Evolutionary conservation across 2,888 invertebrate genomes (phyloP).

Genomic region (Philonicus albiceps): DNA sequence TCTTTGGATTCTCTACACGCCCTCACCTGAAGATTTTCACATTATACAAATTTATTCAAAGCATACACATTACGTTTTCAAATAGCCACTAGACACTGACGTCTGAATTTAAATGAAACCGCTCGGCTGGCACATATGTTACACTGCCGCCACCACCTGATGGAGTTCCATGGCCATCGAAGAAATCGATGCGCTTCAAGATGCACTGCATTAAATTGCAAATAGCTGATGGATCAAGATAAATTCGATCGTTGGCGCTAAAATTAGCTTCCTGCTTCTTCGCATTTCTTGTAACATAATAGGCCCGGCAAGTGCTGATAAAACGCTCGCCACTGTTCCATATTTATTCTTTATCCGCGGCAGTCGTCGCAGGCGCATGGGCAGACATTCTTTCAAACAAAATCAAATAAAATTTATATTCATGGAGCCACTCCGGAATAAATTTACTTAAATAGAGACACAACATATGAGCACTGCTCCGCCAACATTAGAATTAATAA

Average conservation of each 20-base stretch:
- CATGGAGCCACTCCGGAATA: not conserved
- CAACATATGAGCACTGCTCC: not conserved
- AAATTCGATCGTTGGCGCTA: not conserved
- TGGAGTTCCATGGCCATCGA: not conserved
- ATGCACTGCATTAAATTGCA: conserved; percentile 9
- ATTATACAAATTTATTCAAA: conserved; percentile 41
- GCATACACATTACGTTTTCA: conserved; percentile 35
- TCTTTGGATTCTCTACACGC: conserved; percentile 9
- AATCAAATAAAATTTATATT: not conserved
- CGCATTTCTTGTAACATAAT: not conserved
- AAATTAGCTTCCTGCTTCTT: not conserved
- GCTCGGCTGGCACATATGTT: not conserved
- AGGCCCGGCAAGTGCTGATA: not conserved
- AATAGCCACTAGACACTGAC: conserved; percentile 27
- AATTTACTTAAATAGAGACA: not conserved
- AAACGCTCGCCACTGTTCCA: not conserved
- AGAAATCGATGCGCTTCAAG: not conserved
- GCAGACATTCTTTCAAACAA: not conserved
- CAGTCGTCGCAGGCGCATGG: not conserved
- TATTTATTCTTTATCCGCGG: not conserved
- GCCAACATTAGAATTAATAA: not conserved
- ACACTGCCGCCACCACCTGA: not conserved
- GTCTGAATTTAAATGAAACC: conserved; percentile 20
- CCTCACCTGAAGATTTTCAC: conserved; percentile 31
- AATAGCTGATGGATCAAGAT: not conserved